Evolutionary conservation across 2,113 vertebrate genomes (phyloP).

Genomic region (Mustela lutreola): DNA sequence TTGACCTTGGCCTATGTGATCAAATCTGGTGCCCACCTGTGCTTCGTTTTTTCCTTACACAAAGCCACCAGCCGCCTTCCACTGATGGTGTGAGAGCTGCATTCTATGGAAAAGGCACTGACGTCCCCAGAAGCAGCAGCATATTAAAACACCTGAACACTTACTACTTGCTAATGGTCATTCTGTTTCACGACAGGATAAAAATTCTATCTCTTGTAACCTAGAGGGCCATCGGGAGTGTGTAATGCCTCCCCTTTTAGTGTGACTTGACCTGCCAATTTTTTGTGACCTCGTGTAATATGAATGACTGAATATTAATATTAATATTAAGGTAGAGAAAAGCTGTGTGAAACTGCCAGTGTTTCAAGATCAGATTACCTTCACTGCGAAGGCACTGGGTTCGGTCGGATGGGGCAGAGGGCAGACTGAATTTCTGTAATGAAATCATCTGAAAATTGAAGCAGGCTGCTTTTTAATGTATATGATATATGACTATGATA

Average conservation of each 20-base stretch:
- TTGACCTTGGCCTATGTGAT: background rate
- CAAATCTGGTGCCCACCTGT: background rate
- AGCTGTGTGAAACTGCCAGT: background rate
- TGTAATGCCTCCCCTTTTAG: background rate
- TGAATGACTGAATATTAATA: conserved; percentile 1
- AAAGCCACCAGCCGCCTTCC: background rate
- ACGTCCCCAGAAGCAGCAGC: background rate
- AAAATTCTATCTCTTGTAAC: background rate
- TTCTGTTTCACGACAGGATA: background rate
- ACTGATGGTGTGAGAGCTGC: background rate
- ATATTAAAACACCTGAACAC: background rate
- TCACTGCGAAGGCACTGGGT: background rate
- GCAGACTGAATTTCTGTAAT: background rate
- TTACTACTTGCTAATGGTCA: background rate
- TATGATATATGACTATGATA: background rate
- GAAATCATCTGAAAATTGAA: conserved; percentile 44
- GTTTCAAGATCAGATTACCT: conserved; percentile 2
- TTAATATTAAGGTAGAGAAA: background rate
- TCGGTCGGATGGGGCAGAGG: background rate
- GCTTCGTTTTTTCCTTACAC: background rate
- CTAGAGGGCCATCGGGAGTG: background rate
- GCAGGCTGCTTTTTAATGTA: background rate
- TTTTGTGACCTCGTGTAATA: background rate
- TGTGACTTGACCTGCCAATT: background rate
- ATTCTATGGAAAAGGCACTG: background rate